These are phyloP conservation scores for Ethmia dodecea DNA, from an alignment of 2,888 invertebrate genomes.

Conservation along the genomic window DNA sequence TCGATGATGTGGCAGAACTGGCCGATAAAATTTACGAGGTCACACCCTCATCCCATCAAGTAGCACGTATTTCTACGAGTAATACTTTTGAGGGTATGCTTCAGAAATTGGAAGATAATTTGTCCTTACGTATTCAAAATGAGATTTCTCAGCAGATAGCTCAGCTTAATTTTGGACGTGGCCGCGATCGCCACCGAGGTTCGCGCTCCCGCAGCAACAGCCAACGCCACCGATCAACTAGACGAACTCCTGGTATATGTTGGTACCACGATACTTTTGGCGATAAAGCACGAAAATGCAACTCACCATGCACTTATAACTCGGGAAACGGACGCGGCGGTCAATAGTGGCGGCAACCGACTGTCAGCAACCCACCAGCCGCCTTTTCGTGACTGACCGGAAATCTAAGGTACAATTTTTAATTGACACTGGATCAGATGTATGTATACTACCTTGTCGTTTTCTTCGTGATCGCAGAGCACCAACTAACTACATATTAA, in stretches of 20 bases:
- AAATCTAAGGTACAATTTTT: background rate
- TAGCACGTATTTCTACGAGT: background rate
- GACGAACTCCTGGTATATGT: conserved; percentile 1
- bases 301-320: background rate
- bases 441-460: background rate
- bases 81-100: background rate
- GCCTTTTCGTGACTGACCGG: background rate
- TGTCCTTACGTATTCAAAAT: background rate
- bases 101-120: background rate
- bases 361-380: background rate
- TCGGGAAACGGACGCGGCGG: conserved; percentile 1
- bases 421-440: background rate
- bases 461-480: background rate
- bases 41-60: background rate
- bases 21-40: background rate
- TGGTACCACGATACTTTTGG: conserved; percentile 1
- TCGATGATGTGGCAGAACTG: background rate
- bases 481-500: background rate
- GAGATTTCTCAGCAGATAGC: background rate
- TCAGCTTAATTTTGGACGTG: background rate
- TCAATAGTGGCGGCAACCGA: background rate
- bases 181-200: background rate
- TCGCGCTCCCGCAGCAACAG: background rate
- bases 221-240: background rate
- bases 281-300: background rate